Evolutionary conservation across 2,888 invertebrate species (phyloP).

Genomic region (Ectemnius cavifrons): DNA sequence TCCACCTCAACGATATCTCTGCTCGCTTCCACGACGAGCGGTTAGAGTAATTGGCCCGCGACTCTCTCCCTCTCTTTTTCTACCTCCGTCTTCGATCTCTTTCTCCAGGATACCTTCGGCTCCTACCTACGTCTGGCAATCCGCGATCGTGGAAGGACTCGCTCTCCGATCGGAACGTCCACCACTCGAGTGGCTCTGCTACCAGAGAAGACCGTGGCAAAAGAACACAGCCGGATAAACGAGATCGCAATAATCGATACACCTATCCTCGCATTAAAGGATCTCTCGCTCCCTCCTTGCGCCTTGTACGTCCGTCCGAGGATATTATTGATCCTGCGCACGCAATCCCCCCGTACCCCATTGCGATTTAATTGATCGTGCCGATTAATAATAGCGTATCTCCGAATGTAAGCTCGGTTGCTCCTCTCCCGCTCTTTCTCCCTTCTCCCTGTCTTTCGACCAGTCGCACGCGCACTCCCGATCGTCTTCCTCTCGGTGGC

Average conservation of each 20-base stretch:
- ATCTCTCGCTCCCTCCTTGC: constrained; percentile 60
- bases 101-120: constrained; percentile 12
- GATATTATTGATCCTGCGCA: constrained; percentile 71
- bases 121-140: constrained; percentile 23
- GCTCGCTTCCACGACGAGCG: not conserved
- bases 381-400: constrained; percentile 75
- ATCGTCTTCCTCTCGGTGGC: constrained; percentile 7
- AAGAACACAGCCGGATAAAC: constrained; percentile 55
- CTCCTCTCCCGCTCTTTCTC: constrained; percentile 29
- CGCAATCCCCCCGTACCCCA: constrained; percentile 72
- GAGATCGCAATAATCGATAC: constrained; percentile 68
- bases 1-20: not conserved
- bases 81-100: not conserved
- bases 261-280: constrained; percentile 70
- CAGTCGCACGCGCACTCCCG: not conserved
- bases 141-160: constrained; percentile 49
- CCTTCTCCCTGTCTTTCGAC: constrained; percentile 14
- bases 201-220: constrained; percentile 18
- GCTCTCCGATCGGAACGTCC: no score
- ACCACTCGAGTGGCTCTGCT: no score
- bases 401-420: constrained; percentile 64
- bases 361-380: constrained; percentile 75
- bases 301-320: constrained; percentile 61
- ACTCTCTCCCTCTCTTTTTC: constrained; percentile 11
- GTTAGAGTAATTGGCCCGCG: constrained; percentile 8